Evolutionary conservation across 2,797 vertebrate genomes (phyloP), one percentile per base, ranked within the genome.

Genomic region (Xenops minutus): DNA sequence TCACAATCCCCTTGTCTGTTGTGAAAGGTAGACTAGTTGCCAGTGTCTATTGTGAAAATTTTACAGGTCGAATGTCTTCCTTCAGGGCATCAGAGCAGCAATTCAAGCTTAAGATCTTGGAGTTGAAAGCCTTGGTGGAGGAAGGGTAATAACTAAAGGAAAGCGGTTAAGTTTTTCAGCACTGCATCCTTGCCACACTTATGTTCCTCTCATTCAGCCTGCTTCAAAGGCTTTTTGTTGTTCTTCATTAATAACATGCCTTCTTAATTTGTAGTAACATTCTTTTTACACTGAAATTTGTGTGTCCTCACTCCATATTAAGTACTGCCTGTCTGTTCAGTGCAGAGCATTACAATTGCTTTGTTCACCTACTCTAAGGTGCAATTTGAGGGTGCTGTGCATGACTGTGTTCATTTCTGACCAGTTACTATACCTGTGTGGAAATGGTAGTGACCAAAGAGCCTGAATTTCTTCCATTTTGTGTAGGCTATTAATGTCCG

Each of bases 41-140:
- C 51, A 43, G 30, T 16, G 5, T 63, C 72, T 88, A 3, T 58
- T 85, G 82, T 73, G 73, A 82, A 88, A 51, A 67, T 64, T 44
- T 66, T 71, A 76, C 83, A 93, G 68, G 79, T 87, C 84, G 52
- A 88, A 79, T 91, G 3, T 74, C 48, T 88, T 72, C 72, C 75
- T 89, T 84, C 61, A 55, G 92, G 92, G 75, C 75, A 96, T 92
- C 32, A 61, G 54, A 91, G 68, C 67, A 91, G 81, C 61, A 77
- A 39, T 89, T 93, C 41, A 73, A 46, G 63, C 73, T 66, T 91
- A 76, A 86, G 48, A 85, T 83, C 66, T 88, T 55, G 8, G 78
- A 80, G 56, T 30, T 87, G 46, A 94, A 95, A 94, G 69, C 68
- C 56, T 77, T 68, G 39, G 46, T 7, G 15, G 58, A 34, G 43